These are phyloP conservation scores for Tapera naevia DNA, from an alignment of 2,797 vertebrate species.

Conservation along the genomic window DNA sequence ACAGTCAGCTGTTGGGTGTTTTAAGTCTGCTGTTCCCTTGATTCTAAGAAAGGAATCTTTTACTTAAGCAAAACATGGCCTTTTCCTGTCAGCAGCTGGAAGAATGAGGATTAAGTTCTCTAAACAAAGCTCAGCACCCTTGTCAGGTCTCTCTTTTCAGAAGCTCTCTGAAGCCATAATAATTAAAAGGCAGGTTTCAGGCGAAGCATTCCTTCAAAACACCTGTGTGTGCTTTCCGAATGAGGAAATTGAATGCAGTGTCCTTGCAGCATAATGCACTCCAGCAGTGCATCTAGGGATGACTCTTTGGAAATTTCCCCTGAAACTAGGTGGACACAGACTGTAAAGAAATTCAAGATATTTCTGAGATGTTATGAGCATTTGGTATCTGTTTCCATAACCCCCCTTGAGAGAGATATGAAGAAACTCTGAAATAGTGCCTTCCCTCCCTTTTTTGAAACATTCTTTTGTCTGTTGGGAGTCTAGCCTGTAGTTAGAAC, in stretches of 20 bases:
- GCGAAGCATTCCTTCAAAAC: not conserved
- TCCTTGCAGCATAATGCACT: not conserved
- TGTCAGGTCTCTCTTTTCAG: constrained; percentile 78
- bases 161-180: constrained; percentile 1
- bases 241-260: not conserved
- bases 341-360: not conserved
- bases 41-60: constrained; percentile 64
- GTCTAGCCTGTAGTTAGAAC: not conserved
- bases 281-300: accelerated
- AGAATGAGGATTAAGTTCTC: constrained; percentile 82
- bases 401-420: not conserved
- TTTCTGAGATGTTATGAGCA: not conserved
- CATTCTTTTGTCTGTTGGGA: not conserved
- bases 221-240: not conserved
- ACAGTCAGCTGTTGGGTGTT: not conserved
- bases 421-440: not conserved
- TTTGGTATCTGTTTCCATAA: not conserved
- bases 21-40: not conserved
- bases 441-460: not conserved
- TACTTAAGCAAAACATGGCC: constrained; percentile 51
- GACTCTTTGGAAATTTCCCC: not conserved
- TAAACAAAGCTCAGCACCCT: constrained; percentile 78
- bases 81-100: constrained; percentile 79
- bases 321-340: not conserved
- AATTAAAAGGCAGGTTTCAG: constrained; percentile 26